phyloP scores from a whole-genome alignment of 2,797 vertebrate genomes.

The Luscinia luscinia region DNA sequence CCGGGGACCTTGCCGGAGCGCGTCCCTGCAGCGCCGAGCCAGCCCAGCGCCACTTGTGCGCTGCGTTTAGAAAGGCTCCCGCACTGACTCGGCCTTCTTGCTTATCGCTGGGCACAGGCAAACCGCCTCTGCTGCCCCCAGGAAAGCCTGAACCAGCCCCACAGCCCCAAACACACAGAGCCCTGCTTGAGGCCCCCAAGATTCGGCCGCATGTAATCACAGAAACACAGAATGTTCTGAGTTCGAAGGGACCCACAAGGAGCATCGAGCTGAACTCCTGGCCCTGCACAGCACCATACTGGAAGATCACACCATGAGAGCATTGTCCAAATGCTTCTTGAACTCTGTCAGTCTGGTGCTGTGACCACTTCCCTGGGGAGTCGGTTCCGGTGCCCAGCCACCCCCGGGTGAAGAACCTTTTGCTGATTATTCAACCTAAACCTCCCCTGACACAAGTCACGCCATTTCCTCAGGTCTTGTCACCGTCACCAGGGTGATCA shows the following conservation, averaged over 20 bases:
- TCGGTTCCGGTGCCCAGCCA: background rate
- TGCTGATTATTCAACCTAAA: background rate
- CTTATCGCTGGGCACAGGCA: too few relatives aligned
- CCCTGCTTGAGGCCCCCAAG: background rate
- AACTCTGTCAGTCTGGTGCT: background rate
- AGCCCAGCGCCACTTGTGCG: rapidly evolving
- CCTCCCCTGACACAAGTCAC: background rate
- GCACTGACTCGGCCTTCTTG: too few relatives aligned
- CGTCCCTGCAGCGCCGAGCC: rapidly evolving
- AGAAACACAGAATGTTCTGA: background rate
- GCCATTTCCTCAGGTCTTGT: background rate
- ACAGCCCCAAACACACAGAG: background rate
- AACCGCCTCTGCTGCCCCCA: background rate
- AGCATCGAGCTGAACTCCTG: background rate
- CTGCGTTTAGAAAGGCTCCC: background rate
- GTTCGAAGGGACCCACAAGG: too few relatives aligned
- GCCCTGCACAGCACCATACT: background rate
- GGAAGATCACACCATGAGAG: background rate
- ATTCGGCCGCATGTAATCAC: background rate
- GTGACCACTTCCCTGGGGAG: background rate
- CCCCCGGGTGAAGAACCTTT: background rate
- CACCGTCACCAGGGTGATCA: background rate
- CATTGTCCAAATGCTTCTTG: background rate
- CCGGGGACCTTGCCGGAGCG: rapidly evolving
- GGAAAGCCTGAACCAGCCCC: background rate